Conservation (phyloP, 37 sponge, comb jelly and placozoan genomes). For the Ephydatia muelleri region DNA sequence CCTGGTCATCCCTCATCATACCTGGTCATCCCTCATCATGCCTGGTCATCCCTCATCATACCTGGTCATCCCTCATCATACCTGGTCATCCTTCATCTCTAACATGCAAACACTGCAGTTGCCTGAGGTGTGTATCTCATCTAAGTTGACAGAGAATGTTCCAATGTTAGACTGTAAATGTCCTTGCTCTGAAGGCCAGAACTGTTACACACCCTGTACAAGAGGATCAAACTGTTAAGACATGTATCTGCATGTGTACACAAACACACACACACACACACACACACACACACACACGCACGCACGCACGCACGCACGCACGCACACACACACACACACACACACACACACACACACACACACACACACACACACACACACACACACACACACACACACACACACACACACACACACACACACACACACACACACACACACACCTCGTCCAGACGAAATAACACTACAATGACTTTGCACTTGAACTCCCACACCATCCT, state of each 20-base stretch:
- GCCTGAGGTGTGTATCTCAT: background rate
- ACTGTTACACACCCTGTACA: background rate
- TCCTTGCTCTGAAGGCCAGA: background rate
- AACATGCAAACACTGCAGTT: background rate
- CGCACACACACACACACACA: too few relatives aligned
- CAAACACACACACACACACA: too few relatives aligned
- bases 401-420: background rate
- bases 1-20: too few relatives aligned
- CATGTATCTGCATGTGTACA: too few relatives aligned
- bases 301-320: too few relatives aligned
- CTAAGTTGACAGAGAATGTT: background rate
- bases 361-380: background rate
- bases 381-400: background rate
- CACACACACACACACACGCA: too few relatives aligned
- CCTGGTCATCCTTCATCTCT: background rate
- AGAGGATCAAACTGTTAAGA: background rate
- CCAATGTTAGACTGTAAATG: background rate
- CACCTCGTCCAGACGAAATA: conserved; percentile 41
- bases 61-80: background rate
- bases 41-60: too few relatives aligned
- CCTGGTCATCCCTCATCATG: too few relatives aligned
- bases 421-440: conserved; percentile 29
- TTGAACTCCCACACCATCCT: conserved; percentile 74
- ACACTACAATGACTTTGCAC: conserved; percentile 47
- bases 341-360: too few relatives aligned